A percentile compares a stretch with the other conserved stretches of the same genome.
These are phyloP conservation scores for Dermochelys coriacea DNA, from an alignment of 2,797 vertebrate genomes.

Conservation along the genomic window DNA sequence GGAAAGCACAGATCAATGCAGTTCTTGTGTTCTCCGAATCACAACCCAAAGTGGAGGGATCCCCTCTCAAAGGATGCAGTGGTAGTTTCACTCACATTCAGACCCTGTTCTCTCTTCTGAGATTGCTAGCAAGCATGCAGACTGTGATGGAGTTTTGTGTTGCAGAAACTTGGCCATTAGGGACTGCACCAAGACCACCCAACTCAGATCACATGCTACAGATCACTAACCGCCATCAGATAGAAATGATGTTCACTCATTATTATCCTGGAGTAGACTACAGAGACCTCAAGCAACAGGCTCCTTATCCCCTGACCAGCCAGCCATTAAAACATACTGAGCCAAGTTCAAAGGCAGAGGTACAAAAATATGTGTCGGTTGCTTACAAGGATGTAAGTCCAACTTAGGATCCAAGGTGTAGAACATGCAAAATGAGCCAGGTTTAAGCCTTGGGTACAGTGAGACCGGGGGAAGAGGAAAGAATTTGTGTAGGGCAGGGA, in stretches of 20 bases:
- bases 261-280: background rate
- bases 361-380: background rate
- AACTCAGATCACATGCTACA: background rate
- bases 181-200: background rate
- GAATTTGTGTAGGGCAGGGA: background rate
- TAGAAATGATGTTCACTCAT: rapidly evolving
- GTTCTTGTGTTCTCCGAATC: background rate
- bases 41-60: background rate
- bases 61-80: background rate
- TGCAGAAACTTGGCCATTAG: background rate
- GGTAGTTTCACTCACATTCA: background rate
- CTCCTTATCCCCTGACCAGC: background rate
- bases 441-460: background rate
- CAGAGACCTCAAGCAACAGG: rapidly evolving
- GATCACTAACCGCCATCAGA: background rate
- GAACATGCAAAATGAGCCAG: background rate
- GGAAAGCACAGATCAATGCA: background rate
- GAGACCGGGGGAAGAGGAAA: background rate
- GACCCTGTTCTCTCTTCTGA: background rate
- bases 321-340: background rate
- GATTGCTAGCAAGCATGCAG: background rate
- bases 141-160: background rate
- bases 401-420: background rate
- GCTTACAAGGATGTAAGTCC: background rate
- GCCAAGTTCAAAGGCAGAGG: background rate